phyloP scores from a whole-genome alignment of 2,888 invertebrate species.

The Erannis defoliaria region DNA sequence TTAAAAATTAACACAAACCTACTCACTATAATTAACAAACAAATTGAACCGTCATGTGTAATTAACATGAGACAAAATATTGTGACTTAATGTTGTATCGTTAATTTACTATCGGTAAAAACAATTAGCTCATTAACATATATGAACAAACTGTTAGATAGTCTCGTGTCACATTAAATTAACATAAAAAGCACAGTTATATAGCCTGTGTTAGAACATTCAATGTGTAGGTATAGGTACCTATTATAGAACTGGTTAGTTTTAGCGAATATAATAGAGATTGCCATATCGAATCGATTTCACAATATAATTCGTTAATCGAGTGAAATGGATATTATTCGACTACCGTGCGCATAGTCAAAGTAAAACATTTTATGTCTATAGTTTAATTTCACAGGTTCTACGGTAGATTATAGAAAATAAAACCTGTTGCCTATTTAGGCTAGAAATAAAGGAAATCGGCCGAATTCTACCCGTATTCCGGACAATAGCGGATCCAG shows the following conservation, averaged over 20 bases:
- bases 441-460: too few relatives aligned
- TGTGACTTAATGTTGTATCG: conserved; percentile 14
- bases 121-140: conserved; percentile 29
- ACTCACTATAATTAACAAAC: too few relatives aligned
- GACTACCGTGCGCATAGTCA: conserved; percentile 4
- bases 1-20: too few relatives aligned
- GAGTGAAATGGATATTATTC: conserved; percentile 4
- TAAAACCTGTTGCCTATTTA: too few relatives aligned
- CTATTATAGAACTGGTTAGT: conserved; percentile 33
- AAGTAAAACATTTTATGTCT: not conserved
- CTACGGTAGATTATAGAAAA: not conserved
- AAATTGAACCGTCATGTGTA: conserved; percentile 4
- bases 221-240: conserved; percentile 3
- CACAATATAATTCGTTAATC: conserved; percentile 8
- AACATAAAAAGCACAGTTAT: conserved; percentile 32
- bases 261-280: conserved; percentile 20
- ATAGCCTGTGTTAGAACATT: conserved; percentile 25
- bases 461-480: too few relatives aligned
- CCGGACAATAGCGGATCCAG: too few relatives aligned
- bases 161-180: conserved; percentile 19
- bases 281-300: conserved; percentile 32
- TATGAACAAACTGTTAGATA: conserved; percentile 27
- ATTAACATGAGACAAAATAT: conserved; percentile 16
- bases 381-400: not conserved
- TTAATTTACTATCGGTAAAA: conserved; percentile 19